Conservation (phyloP, 2,113 vertebrate species). For the Syngnathus floridae region DNA sequence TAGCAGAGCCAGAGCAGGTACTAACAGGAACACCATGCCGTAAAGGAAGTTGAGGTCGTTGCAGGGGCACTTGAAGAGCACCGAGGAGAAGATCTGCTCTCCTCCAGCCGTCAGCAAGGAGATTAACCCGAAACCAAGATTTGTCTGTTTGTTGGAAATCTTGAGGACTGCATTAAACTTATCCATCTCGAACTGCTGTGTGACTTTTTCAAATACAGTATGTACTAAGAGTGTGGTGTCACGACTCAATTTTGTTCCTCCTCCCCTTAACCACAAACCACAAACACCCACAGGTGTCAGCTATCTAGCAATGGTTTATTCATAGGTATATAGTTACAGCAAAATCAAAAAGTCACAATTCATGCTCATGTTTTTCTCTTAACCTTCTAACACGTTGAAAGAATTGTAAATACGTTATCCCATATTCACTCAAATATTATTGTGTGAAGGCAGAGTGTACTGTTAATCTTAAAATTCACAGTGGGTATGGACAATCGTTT, state of each 20-base stretch:
- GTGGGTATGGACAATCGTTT: too few relatives aligned
- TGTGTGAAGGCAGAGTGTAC: neutral
- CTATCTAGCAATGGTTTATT: neutral
- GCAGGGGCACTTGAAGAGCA: slow-evolving; percentile 77
- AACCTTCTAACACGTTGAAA: neutral
- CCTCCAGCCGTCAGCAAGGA: slow-evolving; percentile 67
- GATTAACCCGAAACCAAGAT: slow-evolving; percentile 59
- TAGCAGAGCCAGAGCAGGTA: slow-evolving; percentile 72
- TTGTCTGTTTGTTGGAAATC: slow-evolving; percentile 44
- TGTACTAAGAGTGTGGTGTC: neutral
- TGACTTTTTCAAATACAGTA: neutral
- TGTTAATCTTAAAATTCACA: too few relatives aligned
- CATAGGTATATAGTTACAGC: neutral
- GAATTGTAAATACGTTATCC: too few relatives aligned
- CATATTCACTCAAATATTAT: too few relatives aligned
- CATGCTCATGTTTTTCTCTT: neutral
- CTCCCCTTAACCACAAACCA: neutral
- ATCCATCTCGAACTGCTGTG: slow-evolving; percentile 56
- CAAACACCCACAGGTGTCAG: slow-evolving; percentile 5
- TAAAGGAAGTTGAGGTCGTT: slow-evolving; percentile 64
- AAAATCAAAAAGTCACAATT: neutral
- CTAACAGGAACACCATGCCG: slow-evolving; percentile 70
- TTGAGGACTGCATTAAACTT: slow-evolving; percentile 41
- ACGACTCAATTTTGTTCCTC: neutral
- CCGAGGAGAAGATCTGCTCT: slow-evolving; percentile 67